Percentiles rank a stretch among this genome's conserved stretches.
Evolutionary conservation across 2,113 vertebrate species (phyloP).

Genomic region (Poeciliopsis retropinna): DNA sequence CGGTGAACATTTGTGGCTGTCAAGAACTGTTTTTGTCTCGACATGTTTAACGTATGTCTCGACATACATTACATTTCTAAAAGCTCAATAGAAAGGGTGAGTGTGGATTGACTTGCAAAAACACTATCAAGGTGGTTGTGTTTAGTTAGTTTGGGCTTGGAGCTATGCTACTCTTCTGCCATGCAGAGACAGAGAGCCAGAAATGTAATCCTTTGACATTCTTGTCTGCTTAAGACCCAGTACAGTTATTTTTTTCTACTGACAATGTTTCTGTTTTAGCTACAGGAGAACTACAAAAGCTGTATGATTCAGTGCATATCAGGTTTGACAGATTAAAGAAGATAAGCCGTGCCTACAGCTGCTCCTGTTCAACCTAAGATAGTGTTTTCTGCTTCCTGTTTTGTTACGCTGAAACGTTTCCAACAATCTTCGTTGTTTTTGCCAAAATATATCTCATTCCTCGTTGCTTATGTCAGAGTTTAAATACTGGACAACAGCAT

Average conservation of each 20-base stretch:
- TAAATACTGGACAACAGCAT: not conserved
- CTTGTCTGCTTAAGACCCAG: not conserved
- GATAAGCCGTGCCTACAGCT: not conserved
- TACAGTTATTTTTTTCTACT: not conserved
- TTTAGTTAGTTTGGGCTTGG: no score
- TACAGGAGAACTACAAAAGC: not conserved
- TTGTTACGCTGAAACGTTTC: slow-evolving; percentile 6
- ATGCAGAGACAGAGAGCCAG: not conserved
- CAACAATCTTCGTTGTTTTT: slow-evolving; percentile 27
- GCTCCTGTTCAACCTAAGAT: not conserved
- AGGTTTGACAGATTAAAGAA: not conserved
- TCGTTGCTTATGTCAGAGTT: slow-evolving; percentile 56
- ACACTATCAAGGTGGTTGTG: no score
- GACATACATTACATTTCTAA: no score
- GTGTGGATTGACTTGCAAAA: no score
- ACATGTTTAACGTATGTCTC: no score
- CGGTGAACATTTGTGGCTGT: not conserved
- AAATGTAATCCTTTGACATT: not conserved
- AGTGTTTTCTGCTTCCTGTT: not conserved
- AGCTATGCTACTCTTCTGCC: not conserved
- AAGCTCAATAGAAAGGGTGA: no score
- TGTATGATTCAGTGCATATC: not conserved
- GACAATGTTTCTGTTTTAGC: not conserved
- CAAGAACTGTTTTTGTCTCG: not conserved
- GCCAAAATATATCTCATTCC: slow-evolving; percentile 64